Percentiles rank a stretch among this genome's conserved stretches.
phyloP scores from a whole-genome alignment of 2,888 invertebrate genomes.

The Apomyelois bistriatella region DNA sequence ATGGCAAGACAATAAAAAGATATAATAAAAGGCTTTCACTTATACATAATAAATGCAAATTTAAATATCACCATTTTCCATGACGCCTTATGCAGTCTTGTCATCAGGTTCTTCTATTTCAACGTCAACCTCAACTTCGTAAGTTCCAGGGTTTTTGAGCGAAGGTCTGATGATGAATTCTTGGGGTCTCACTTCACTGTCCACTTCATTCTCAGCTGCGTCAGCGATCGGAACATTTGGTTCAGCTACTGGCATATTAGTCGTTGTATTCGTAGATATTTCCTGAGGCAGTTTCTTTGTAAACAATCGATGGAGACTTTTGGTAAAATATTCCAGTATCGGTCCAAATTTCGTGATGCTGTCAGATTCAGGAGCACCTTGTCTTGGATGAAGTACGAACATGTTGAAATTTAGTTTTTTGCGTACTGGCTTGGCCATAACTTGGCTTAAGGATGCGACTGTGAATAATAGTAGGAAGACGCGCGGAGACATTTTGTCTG shows the following conservation, averaged over 20 bases:
- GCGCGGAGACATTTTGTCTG: slow-evolving; percentile 40
- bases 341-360: slow-evolving; percentile 82
- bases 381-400: slow-evolving; percentile 62
- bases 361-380: slow-evolving; percentile 52
- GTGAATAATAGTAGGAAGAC: slow-evolving; percentile 45
- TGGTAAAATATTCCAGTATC: slow-evolving; percentile 83
- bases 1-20: slow-evolving; percentile 66
- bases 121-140: slow-evolving; percentile 65
- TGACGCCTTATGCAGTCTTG: slow-evolving; percentile 16
- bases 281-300: slow-evolving; percentile 83
- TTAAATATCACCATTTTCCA: slow-evolving; percentile 23
- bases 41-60: slow-evolving; percentile 37
- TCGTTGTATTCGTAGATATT: slow-evolving; percentile 6
- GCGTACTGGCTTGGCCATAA: slow-evolving; percentile 52
- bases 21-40: slow-evolving; percentile 21
- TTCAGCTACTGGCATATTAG: neutral
- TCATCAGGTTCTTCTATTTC: slow-evolving; percentile 65
- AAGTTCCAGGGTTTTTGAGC: slow-evolving; percentile 61
- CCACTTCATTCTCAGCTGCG: slow-evolving; percentile 70
- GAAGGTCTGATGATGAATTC: slow-evolving; percentile 60
- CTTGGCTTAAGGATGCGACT: slow-evolving; percentile 45
- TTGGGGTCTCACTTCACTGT: slow-evolving; percentile 61
- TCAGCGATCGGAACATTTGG: slow-evolving; percentile 40
- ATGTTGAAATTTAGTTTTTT: slow-evolving; percentile 71
- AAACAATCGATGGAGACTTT: slow-evolving; percentile 84